A percentile compares a stretch with the other conserved stretches of the same genome.
phyloP scores from a whole-genome alignment of 2,888 invertebrate genomes.

The Synanthedon andrenaeformis region DNA sequence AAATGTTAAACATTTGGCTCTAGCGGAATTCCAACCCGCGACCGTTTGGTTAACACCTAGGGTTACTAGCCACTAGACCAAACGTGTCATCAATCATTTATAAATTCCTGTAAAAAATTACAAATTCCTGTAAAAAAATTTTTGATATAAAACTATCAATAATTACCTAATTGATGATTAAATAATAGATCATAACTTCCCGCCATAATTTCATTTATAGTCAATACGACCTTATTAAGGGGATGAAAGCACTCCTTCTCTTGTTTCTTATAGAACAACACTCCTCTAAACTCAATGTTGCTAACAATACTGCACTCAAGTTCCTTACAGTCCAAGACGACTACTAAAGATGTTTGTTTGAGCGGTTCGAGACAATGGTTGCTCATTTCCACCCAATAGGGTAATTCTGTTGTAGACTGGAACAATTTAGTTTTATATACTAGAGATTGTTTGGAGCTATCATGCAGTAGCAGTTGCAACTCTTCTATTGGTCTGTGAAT shows the following conservation, averaged over 20 bases:
- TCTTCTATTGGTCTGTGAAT: slow-evolving; percentile 37
- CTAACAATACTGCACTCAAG: slow-evolving; percentile 23
- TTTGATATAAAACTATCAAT: too few species aligned
- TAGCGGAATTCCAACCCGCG: too few species aligned
- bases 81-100: too few species aligned
- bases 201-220: slow-evolving; percentile 30
- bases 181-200: slow-evolving; percentile 36
- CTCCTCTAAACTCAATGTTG: slow-evolving; percentile 32
- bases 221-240: slow-evolving; percentile 31
- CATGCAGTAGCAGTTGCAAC: slow-evolving; percentile 31
- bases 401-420: slow-evolving; percentile 16
- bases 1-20: too few species aligned
- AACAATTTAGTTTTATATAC: slow-evolving; percentile 42
- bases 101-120: too few species aligned
- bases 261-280: slow-evolving; percentile 27
- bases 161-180: too few species aligned
- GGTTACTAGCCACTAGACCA: too few species aligned
- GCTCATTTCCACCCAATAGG: slow-evolving; percentile 30
- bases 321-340: slow-evolving; percentile 32
- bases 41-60: too few species aligned
- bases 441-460: slow-evolving; percentile 18
- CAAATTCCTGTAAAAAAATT: too few species aligned
- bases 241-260: slow-evolving; percentile 30
- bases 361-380: slow-evolving; percentile 15
- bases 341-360: slow-evolving; percentile 20